phyloP scores from a whole-genome alignment of 2,888 invertebrate genomes.

The Parnassius apollo region DNA sequence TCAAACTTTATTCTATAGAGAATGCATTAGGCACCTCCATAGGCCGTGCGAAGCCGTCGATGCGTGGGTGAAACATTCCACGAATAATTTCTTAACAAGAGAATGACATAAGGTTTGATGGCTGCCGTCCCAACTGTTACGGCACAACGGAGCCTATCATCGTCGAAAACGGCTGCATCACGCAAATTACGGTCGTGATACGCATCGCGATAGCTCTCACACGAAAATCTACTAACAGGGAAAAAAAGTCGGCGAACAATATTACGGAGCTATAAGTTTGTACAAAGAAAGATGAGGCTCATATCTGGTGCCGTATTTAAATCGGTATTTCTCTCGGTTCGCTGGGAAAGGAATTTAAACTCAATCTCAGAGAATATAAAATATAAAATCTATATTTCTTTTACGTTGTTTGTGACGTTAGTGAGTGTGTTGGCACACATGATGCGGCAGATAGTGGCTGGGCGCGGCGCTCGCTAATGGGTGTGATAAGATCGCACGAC shows the following conservation, averaged over 20 bases:
- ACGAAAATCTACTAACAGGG: conserved; percentile 49
- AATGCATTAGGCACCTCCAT: conserved; percentile 67
- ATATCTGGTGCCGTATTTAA: conserved; percentile 30
- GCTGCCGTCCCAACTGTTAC: conserved; percentile 34
- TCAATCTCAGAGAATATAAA: conserved; percentile 30
- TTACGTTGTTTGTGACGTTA: conserved; percentile 45
- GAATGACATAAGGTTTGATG: conserved; percentile 57
- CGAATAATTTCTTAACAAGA: conserved; percentile 59
- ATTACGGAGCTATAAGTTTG: conserved; percentile 49
- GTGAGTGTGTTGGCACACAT: conserved; percentile 43
- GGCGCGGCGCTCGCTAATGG: conserved; percentile 75
- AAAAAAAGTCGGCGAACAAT: conserved; percentile 57
- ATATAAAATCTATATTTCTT: conserved; percentile 34
- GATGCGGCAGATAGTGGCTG: conserved; percentile 69
- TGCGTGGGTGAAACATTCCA: conserved; percentile 62
- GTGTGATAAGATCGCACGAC: conserved; percentile 71
- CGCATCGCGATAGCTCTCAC: conserved; percentile 47
- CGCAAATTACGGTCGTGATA: conserved; percentile 64
- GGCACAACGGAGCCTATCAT: conserved; percentile 56
- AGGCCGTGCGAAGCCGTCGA: conserved; percentile 27
- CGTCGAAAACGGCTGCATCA: conserved; percentile 66
- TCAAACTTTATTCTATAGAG: conserved; percentile 59
- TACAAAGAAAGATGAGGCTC: conserved; percentile 51
- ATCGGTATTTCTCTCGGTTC: conserved; percentile 25
- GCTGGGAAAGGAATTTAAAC: conserved; percentile 33